Evolutionary conservation across 2,113 vertebrate genomes (phyloP).

Genomic region (Eupsittula cactorum): DNA sequence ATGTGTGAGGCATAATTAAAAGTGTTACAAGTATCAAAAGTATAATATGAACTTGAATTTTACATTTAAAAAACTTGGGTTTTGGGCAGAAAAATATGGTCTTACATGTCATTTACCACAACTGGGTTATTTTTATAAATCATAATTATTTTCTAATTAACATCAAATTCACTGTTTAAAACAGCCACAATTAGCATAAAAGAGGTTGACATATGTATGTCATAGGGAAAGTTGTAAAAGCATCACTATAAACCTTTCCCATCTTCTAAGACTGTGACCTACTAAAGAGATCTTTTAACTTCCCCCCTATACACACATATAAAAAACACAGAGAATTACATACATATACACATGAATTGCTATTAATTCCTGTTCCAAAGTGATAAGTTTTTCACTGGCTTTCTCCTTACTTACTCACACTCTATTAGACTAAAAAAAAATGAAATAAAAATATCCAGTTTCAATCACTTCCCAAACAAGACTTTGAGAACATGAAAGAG

Average conservation of each 20-base stretch:
- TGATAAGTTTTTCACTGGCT: not conserved
- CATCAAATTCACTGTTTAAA: not conserved
- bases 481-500: not conserved
- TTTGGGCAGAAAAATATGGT: constrained; percentile 37
- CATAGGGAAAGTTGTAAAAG: not conserved
- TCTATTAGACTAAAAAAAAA: not conserved
- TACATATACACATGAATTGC: not conserved
- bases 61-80: constrained; percentile 16
- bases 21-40: constrained; percentile 27
- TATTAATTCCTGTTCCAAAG: not conserved
- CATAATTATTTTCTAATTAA: constrained; percentile 5
- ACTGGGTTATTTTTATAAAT: not conserved
- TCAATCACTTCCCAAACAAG: constrained; percentile 6
- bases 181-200: not conserved
- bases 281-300: constrained; percentile 32
- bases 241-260: not conserved
- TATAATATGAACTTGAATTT: not conserved
- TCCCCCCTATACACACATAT: not conserved
- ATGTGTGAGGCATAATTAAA: not conserved
- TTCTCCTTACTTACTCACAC: not conserved
- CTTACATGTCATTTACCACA: not conserved
- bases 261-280: not conserved
- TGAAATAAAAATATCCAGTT: not conserved
- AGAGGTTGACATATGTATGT: not conserved
- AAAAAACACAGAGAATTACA: constrained; percentile 28